Base-by-base conservation (phyloP, 2,113 vertebrate species). In the Notarius quadriscutis region DNA sequence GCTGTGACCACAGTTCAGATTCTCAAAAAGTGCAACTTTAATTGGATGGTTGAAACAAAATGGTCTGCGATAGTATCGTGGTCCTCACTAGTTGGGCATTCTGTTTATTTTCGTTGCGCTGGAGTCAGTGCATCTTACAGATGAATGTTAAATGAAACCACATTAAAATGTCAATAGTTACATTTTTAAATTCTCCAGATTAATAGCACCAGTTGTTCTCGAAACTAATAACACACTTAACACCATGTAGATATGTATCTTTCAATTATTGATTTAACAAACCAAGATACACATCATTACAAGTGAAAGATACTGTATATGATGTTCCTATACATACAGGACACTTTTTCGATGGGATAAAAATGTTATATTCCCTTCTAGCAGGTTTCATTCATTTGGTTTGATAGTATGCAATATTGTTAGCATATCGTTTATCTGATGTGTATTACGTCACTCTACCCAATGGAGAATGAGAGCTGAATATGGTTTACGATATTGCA, bases 21-120 rank as follows among this genome's bases (percentile, higher is more conserved):
- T 77, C 25, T 60, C 41, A n/a, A 15, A 57, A 65, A 78, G 72
- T 63, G 57, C 57, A 63, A n/a, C 41, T 85, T 63, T 85, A 51
- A 77, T 65, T 34, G 20, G 17, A n/a, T 65, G 10, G 48, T 71
- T 71, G 71, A 51, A 74, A 20, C 10, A 74, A 34, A 81, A 65
- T 25, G 9, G 81, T 53, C 48, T 50, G 62, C 5, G 53, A 75
- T 3, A 58, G 30, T 18, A 48, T 8, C 15, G 63, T 53, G 63
- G 51, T 25, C 6, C 60, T 15, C 17, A 3, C 67, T 34, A 12
- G 9, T 25, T 30, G 30, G 30, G 27, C 60, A 27, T 17, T 17
- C 9, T 57, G 10, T 20, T 2, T 17, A 71, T 18, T 51, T 86
- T 34, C 25, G 22, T 67, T 88, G 17, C 50, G 0, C 48, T 60